Percentiles rank a stretch among this genome's conserved stretches.
phyloP scores from a whole-genome alignment of 2,113 vertebrate genomes.

The Panthera leo region DNA sequence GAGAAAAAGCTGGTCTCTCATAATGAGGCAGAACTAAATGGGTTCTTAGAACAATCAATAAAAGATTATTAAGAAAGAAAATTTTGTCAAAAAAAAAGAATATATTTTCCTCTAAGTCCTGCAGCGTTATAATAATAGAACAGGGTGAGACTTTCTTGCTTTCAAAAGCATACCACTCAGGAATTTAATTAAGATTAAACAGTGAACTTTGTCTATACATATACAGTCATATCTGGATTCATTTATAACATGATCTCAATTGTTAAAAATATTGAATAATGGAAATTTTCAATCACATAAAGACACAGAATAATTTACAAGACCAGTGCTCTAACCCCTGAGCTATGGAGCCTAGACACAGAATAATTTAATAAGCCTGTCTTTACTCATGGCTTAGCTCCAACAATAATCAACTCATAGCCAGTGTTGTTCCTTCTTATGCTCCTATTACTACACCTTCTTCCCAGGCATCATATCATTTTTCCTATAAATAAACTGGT shows the following conservation, averaged over 20 bases:
- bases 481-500: background rate
- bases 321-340: no score
- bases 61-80: constrained; percentile 80
- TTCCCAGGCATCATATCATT: background rate
- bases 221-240: background rate
- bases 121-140: constrained; percentile 50
- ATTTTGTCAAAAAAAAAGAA: constrained; percentile 73
- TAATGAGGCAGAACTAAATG: constrained; percentile 82
- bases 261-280: background rate
- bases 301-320: background rate
- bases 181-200: constrained; percentile 45
- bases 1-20: constrained; percentile 75
- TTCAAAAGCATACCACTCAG: constrained; percentile 61
- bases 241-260: background rate
- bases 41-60: constrained; percentile 82
- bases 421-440: background rate
- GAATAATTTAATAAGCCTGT: background rate
- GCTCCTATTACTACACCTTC: background rate
- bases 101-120: constrained; percentile 75
- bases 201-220: background rate
- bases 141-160: constrained; percentile 40
- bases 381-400: background rate
- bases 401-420: background rate
- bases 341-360: background rate
- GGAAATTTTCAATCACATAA: background rate